A percentile compares a stretch with the other conserved stretches of the same genome.
Conservation (phyloP, 2,888 invertebrate species). For the Apeira syringaria region DNA sequence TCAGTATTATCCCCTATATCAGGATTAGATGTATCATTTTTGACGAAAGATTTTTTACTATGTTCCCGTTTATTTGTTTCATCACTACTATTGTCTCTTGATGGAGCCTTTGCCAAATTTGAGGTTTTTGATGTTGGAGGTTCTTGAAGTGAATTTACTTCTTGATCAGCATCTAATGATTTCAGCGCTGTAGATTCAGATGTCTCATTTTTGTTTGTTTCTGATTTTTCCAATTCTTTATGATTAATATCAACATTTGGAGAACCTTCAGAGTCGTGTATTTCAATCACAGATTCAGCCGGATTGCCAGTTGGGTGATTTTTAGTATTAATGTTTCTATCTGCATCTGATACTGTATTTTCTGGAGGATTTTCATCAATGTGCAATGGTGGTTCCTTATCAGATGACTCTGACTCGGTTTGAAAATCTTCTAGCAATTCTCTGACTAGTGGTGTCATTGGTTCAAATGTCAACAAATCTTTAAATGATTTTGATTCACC, state of each 20-base stretch:
- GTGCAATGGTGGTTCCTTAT: slow-evolving; percentile 48
- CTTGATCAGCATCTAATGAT: not conserved
- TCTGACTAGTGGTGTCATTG: slow-evolving; percentile 59
- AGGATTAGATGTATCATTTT: slow-evolving; percentile 8
- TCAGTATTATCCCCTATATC: not conserved
- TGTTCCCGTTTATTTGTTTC: not conserved
- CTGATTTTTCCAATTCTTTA: slow-evolving; percentile 3
- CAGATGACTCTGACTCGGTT: slow-evolving; percentile 53
- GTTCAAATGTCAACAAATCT: slow-evolving; percentile 54
- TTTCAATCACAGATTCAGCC: slow-evolving; percentile 20
- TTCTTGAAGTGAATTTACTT: too few species aligned
- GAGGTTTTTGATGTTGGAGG: not conserved
- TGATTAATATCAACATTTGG: slow-evolving; percentile 1
- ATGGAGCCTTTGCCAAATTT: not conserved
- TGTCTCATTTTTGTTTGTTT: not conserved
- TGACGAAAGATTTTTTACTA: slow-evolving; percentile 7
- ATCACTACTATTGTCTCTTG: slow-evolving; percentile 1
- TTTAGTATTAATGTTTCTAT: slow-evolving; percentile 4
- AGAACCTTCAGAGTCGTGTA: slow-evolving; percentile 16
- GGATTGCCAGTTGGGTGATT: slow-evolving; percentile 25
- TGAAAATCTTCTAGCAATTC: slow-evolving; percentile 63
- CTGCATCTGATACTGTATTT: not conserved
- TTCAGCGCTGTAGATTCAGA: slow-evolving; percentile 2
- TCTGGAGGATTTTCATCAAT: slow-evolving; percentile 44
- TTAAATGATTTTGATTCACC: slow-evolving; percentile 44